These are phyloP conservation scores for Nezara viridula DNA, from an alignment of 2,888 invertebrate species.

Conservation along the genomic window DNA sequence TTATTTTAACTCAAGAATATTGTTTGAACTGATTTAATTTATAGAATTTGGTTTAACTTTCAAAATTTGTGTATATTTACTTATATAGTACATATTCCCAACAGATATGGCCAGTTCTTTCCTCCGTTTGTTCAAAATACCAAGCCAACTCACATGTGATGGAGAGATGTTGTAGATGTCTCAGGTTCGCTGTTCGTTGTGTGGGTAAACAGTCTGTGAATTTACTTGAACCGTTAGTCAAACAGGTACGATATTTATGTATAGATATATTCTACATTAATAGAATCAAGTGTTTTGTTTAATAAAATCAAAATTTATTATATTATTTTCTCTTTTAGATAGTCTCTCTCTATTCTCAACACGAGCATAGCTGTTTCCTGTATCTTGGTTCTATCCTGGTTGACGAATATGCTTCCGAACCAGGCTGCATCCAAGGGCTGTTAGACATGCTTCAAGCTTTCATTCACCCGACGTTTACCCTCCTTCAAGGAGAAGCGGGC, in stretches of 20 bases:
- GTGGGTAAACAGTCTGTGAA: constrained; percentile 82
- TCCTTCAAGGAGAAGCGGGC: constrained; percentile 83
- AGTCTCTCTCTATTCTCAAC: constrained; percentile 78
- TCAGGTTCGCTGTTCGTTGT: constrained; percentile 91
- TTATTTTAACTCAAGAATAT: background rate
- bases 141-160: constrained; percentile 87
- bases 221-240: constrained; percentile 85
- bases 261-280: no score
- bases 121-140: constrained; percentile 83
- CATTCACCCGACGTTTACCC: constrained; percentile 82
- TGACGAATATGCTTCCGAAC: constrained; percentile 85
- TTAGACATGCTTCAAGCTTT: constrained; percentile 89
- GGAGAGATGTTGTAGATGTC: constrained; percentile 91
- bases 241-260: constrained; percentile 74
- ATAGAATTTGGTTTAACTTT: background rate
- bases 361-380: constrained; percentile 92
- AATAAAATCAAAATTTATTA: background rate
- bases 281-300: background rate
- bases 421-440: constrained; percentile 82
- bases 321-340: constrained; percentile 71
- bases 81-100: constrained; percentile 69
- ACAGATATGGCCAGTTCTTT: constrained; percentile 90
- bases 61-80: background rate
- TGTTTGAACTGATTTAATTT: background rate
- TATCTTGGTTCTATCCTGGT: constrained; percentile 92